Base-by-base conservation (phyloP, 1,140 invertebrate species). In the Trialeurodes vaporariorum region DNA sequence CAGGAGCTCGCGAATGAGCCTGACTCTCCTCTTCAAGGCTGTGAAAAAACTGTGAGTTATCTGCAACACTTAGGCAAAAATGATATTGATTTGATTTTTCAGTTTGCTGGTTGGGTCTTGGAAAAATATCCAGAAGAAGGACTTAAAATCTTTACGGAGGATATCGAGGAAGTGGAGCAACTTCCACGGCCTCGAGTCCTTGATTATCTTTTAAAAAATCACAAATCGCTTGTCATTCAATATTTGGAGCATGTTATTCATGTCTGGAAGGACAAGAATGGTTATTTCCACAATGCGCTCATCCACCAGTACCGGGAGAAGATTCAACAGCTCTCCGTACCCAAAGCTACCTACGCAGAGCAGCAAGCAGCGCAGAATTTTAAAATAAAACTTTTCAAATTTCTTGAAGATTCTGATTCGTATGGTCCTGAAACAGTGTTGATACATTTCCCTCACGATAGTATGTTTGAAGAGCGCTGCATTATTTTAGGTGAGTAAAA, bases 191-290 rank as follows among this genome's bases (percentile, higher is more conserved):
- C 93, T 40, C 86, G 90, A 78, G 88, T 98, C 22, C 78, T 98
- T 25, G 91, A 96, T 75, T 98, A 91, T 79, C 78, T 99, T 2
- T 80, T 93, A 1, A 85, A 87, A 73, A 89, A 86, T 69, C 90
- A 94, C 70, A 87, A 90, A 69, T 75, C 83, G 63, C 78, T 96
- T 25, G 90, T 94, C 0, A 92, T 97, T 75, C 89, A 91, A 0
- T 99, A 98, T 78, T 79, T 98, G 72, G 94, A 98, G 77, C 94
- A 98, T 77, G 85, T 98, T 0, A 93, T 99, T 25, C 83, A 89
- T 70, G 83, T 86, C 11, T 98, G 94, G 92, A 84, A 89, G 66
- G 96, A 98, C 71, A 86, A 83, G 1, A 92, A 89, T 76, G 81
- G 90, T 0, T 75, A 91, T 21, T 93, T 97, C 71, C 96, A 98